These are phyloP conservation scores for Sphinx pinastri DNA, from an alignment of 2,888 invertebrate species.

Conservation along the genomic window DNA sequence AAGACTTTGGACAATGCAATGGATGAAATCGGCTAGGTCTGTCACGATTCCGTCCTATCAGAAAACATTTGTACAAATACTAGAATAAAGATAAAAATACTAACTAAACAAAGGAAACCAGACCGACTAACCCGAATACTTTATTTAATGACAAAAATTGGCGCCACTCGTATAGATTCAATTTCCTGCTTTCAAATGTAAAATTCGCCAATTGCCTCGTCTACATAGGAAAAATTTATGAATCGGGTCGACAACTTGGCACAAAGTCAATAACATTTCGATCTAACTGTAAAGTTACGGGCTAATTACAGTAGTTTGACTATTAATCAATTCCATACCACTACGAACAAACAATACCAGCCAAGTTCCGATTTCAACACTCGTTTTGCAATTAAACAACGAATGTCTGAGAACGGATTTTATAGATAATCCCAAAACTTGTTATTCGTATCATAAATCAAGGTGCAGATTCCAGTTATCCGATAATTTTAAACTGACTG, in stretches of 20 bases:
- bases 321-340: conserved; percentile 63
- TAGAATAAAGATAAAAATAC: neutral
- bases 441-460: conserved; percentile 14
- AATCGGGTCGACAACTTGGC: conserved; percentile 31
- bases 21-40: neutral
- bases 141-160: neutral
- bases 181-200: conserved; percentile 15
- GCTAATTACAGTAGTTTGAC: conserved; percentile 45
- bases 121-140: neutral
- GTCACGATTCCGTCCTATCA: neutral
- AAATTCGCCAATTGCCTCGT: conserved; percentile 7
- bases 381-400: conserved; percentile 57
- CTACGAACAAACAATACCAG: conserved; percentile 55
- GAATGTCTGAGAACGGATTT: conserved; percentile 42
- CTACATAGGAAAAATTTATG: neutral
- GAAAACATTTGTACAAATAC: neutral
- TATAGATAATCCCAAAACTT: conserved; percentile 24
- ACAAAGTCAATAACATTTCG: conserved; percentile 44
- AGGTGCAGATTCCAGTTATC: neutral
- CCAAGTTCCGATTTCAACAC: conserved; percentile 53
- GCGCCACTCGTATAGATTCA: conserved; percentile 3
- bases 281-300: conserved; percentile 48
- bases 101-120: neutral
- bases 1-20: neutral
- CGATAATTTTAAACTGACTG: neutral